Evolutionary conservation across 1,140 invertebrate genomes (phyloP).

Genomic region (Stenopsyche tienmushanensis): DNA sequence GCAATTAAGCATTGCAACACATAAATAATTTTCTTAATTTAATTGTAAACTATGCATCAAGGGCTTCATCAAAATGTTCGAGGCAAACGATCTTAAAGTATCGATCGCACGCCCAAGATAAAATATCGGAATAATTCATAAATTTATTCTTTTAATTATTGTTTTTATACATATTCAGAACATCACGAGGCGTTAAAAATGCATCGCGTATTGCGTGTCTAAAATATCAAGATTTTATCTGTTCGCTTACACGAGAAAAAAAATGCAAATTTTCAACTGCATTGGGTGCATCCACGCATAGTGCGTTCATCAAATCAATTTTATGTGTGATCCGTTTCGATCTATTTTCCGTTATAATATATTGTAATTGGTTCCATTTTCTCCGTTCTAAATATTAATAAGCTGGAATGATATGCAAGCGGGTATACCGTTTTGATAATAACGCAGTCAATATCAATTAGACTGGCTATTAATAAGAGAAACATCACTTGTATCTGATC

Average conservation of each 20-base stretch:
- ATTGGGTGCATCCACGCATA: slow-evolving; percentile 22
- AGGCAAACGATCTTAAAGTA: too few relatives aligned
- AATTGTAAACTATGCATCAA: too few relatives aligned
- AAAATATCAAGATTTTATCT: slow-evolving; percentile 13
- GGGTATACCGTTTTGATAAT: not conserved
- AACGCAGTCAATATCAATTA: too few relatives aligned
- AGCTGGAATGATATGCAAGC: not conserved
- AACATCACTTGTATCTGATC: too few relatives aligned
- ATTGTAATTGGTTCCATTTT: slow-evolving; percentile 8
- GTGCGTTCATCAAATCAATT: not conserved
- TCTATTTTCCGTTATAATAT: slow-evolving; percentile 18
- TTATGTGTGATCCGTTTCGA: slow-evolving; percentile 19
- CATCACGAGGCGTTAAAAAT: slow-evolving; percentile 12
- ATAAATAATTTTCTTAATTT: too few relatives aligned
- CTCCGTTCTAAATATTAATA: slow-evolving; percentile 19
- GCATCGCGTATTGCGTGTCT: slow-evolving; percentile 16
- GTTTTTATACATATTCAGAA: slow-evolving; percentile 13
- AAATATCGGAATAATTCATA: not conserved
- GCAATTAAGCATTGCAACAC: too few relatives aligned
- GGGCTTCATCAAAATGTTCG: too few relatives aligned
- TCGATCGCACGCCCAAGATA: too few relatives aligned
- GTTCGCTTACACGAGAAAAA: slow-evolving; percentile 13
- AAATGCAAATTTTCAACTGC: slow-evolving; percentile 17
- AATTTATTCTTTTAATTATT: not conserved
- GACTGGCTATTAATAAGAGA: too few relatives aligned